phyloP scores from a whole-genome alignment of 2,113 vertebrate species.

The Sinocyclocheilus grahami region DNA sequence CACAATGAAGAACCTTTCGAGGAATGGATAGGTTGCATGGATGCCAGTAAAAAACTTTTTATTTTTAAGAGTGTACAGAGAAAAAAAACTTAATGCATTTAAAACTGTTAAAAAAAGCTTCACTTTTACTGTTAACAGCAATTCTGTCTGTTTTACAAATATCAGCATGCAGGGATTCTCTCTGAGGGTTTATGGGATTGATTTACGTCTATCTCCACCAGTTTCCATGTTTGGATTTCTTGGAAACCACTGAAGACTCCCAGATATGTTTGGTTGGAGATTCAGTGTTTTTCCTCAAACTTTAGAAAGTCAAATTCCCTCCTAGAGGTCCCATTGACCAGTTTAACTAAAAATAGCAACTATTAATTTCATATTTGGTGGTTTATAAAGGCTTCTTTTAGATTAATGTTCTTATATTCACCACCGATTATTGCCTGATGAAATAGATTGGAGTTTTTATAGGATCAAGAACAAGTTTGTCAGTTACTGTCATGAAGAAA shows the following conservation, averaged over 20 bases:
- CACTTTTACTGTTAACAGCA: background rate
- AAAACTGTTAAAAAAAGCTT: background rate
- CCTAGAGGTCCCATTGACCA: background rate
- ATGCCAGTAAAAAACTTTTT: too few relatives aligned
- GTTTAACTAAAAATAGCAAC: background rate
- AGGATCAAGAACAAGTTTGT: constrained; percentile 48
- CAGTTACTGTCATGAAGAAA: constrained; percentile 38
- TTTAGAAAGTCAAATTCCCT: constrained; percentile 7
- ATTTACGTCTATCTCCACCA: background rate
- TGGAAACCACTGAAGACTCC: background rate
- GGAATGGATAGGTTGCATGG: too few relatives aligned
- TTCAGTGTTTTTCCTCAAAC: constrained; percentile 2
- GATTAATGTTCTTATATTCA: constrained; percentile 4
- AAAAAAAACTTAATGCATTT: too few relatives aligned
- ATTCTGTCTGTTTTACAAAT: background rate
- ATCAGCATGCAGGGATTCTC: background rate
- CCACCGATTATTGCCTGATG: constrained; percentile 20
- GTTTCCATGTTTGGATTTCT: constrained; percentile 21
- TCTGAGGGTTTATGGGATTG: background rate
- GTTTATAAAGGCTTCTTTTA: constrained; percentile 26
- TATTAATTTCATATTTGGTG: constrained; percentile 17
- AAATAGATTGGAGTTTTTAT: constrained; percentile 43
- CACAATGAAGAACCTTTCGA: too few relatives aligned
- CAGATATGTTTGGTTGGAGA: constrained; percentile 12
- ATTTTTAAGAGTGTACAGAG: too few relatives aligned